Percentiles rank a stretch among this genome's conserved stretches.
These are phyloP conservation scores for Lepidurus packardi DNA, from an alignment of 1,140 invertebrate genomes.

Conservation along the genomic window DNA sequence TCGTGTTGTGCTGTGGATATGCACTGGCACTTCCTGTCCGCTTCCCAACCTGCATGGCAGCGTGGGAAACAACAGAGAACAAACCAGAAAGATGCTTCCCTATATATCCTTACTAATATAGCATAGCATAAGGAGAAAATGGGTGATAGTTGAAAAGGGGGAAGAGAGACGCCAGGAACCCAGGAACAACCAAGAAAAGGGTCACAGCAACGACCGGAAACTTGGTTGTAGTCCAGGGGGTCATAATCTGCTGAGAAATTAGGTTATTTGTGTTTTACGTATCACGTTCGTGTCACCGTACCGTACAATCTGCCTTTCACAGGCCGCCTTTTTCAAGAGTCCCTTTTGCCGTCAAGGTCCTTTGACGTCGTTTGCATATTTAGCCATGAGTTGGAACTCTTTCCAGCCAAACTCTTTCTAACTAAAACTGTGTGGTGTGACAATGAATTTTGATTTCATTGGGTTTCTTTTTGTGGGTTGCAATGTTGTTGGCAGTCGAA, in stretches of 20 bases:
- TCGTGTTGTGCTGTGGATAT: neutral
- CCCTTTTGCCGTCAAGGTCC: neutral
- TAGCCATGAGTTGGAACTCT: neutral
- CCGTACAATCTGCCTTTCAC: neutral
- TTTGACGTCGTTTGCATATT: neutral
- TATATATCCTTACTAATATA: neutral
- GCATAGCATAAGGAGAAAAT: conserved; percentile 12
- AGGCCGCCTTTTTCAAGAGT: neutral
- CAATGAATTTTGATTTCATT: neutral
- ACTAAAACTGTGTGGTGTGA: neutral
- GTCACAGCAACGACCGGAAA: neutral
- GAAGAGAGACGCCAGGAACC: neutral
- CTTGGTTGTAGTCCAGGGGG: neutral
- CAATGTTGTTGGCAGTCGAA: neutral
- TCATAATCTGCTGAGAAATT: neutral
- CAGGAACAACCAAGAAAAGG: neutral
- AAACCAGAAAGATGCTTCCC: neutral
- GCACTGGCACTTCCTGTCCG: conserved; percentile 12
- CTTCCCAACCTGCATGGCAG: conserved; percentile 7
- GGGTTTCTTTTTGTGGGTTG: neutral
- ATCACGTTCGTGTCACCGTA: conserved; percentile 16
- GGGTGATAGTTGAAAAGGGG: neutral
- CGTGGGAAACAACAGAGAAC: conserved; percentile 16
- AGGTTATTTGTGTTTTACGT: conserved; percentile 22
- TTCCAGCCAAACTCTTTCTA: neutral